These are phyloP conservation scores for Sminthurides aquaticus DNA, from an alignment of 2,888 invertebrate species.

Conservation along the genomic window DNA sequence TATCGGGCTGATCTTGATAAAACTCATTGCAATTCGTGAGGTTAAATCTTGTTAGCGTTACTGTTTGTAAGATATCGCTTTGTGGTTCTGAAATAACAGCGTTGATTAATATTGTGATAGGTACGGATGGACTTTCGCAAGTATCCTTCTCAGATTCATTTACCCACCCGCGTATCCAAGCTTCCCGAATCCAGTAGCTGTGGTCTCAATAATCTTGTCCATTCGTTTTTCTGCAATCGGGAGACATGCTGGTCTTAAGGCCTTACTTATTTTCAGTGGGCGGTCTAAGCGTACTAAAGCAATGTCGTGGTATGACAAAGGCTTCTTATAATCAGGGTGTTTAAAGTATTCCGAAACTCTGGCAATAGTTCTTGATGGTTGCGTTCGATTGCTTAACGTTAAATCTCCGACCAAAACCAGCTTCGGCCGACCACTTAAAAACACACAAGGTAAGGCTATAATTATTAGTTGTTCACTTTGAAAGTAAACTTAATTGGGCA, in stretches of 20 bases:
- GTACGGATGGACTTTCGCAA: not conserved
- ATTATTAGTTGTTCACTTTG: too few relatives aligned
- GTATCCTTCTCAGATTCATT: not conserved
- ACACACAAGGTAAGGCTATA: slow-evolving; percentile 2
- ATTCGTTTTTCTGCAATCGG: slow-evolving; percentile 6
- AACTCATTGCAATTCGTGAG: slow-evolving; percentile 27
- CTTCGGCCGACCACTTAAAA: slow-evolving; percentile 24
- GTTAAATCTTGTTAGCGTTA: slow-evolving; percentile 26
- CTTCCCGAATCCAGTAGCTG: slow-evolving; percentile 18
- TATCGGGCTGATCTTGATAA: slow-evolving; percentile 23
- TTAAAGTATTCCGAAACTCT: slow-evolving; percentile 15
- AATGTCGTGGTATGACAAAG: slow-evolving; percentile 27
- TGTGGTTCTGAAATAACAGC: slow-evolving; percentile 24
- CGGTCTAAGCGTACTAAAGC: slow-evolving; percentile 20
- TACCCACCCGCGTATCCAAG: slow-evolving; percentile 16
- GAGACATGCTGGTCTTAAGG: slow-evolving; percentile 21
- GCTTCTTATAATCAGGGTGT: slow-evolving; percentile 23
- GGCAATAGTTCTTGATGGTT: slow-evolving; percentile 3
- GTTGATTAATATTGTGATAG: not conserved
- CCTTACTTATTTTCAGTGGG: slow-evolving; percentile 4
- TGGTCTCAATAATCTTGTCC: slow-evolving; percentile 10
- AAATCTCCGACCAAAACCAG: slow-evolving; percentile 29
- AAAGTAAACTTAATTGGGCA: not conserved
- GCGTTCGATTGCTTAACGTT: slow-evolving; percentile 6
- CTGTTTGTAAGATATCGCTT: slow-evolving; percentile 29